These are phyloP conservation scores for Branchellion lobata DNA, from an alignment of 2,888 invertebrate genomes.

Conservation along the genomic window DNA sequence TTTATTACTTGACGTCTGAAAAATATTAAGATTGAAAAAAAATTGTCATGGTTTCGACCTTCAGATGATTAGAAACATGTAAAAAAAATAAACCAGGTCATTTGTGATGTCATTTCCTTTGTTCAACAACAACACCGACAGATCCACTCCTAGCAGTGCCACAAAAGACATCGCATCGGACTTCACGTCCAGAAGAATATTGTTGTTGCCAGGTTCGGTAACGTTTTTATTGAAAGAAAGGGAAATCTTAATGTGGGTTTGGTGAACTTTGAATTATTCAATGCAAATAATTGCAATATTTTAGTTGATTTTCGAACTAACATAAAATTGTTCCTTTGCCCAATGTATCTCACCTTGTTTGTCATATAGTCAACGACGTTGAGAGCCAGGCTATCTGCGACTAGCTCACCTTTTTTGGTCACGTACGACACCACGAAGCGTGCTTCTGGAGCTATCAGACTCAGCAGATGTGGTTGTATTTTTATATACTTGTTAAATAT, in stretches of 20 bases:
- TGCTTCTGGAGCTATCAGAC: conserved; percentile 33
- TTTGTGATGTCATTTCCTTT: conserved; percentile 46
- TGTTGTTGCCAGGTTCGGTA: conserved; percentile 37
- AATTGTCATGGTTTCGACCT: too few relatives aligned
- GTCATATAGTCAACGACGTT: conserved; percentile 37
- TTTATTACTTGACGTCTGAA: neutral
- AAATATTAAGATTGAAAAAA: too few relatives aligned
- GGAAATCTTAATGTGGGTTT: conserved; percentile 29
- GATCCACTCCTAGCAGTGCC: conserved; percentile 42
- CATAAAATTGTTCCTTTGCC: too few relatives aligned
- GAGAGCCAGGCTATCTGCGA: conserved; percentile 42
- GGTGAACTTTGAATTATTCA: neutral
- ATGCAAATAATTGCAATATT: too few relatives aligned
- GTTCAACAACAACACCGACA: conserved; percentile 45
- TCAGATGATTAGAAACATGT: too few relatives aligned
- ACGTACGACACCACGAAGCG: conserved; percentile 43
- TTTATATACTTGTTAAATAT: neutral
- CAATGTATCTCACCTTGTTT: conserved; percentile 22
- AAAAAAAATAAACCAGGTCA: conserved; percentile 21
- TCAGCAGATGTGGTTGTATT: conserved; percentile 19
- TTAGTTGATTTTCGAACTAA: too few relatives aligned
- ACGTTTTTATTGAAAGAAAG: conserved; percentile 38
- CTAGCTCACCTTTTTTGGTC: conserved; percentile 36
- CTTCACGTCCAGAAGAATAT: conserved; percentile 33
- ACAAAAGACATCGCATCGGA: conserved; percentile 25